Evolutionary conservation across 2,113 vertebrate species (phyloP).

Genomic region (Cephalopterus ornatus): DNA sequence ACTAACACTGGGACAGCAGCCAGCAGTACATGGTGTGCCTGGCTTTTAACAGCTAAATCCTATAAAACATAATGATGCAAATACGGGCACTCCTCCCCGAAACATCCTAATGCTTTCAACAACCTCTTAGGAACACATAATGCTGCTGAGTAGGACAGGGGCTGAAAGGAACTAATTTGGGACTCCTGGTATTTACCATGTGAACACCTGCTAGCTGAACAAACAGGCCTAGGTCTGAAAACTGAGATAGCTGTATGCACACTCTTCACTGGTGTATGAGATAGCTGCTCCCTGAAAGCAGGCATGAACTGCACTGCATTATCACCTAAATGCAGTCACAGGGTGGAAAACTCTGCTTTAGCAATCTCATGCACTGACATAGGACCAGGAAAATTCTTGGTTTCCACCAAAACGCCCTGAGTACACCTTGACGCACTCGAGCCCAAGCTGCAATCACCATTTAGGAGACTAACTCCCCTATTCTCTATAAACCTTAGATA

Average conservation of each 20-base stretch:
- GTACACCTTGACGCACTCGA: background rate
- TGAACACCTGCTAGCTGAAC: background rate
- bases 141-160: background rate
- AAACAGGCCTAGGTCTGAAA: background rate
- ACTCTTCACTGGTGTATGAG: background rate
- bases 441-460: background rate
- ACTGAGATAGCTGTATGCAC: background rate
- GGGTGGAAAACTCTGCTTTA: background rate
- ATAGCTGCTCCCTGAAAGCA: background rate
- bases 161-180: background rate
- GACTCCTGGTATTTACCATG: background rate
- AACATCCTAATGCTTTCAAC: conserved; percentile 18
- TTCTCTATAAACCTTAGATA: background rate
- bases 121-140: background rate
- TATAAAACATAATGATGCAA: conserved; percentile 35
- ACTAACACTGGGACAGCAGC: background rate
- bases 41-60: conserved; percentile 27
- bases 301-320: background rate
- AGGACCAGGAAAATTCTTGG: background rate
- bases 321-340: background rate
- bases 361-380: background rate
- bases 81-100: background rate
- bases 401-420: background rate
- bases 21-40: background rate
- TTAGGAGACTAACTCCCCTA: background rate